Base-by-base conservation (phyloP, 2,888 invertebrate genomes). In the Coenonympha glycerion region DNA sequence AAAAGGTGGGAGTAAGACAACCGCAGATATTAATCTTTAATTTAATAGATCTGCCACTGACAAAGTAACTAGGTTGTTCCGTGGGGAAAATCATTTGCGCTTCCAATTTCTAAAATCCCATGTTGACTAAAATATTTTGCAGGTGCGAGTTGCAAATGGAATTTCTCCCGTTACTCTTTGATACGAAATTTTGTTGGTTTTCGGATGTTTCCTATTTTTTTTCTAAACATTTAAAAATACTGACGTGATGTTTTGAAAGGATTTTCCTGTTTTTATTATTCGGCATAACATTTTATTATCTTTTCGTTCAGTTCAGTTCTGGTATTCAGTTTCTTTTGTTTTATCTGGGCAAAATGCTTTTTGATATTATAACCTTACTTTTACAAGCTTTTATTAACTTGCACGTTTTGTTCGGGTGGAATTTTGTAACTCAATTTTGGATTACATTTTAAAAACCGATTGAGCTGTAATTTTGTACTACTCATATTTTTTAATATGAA, bases 121-220 rank as follows among this genome's bases (percentile, higher is more conserved):
- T 46, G 41, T 48, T 46, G 47, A 18, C 41, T 42, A 24, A 46
- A 55, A 52, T 49, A 50, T 57, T 55, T 55, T 47, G 47, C 50
- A 50, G 31, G 34, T 46, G 39, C 41, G 19, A 41, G 40, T 37
- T 45, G 36, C 50, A 42, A 48, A 52, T 52, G 39, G 48, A 47
- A 48, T 62, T 61, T 31, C 51, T 51, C 34, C 30, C 21, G 41
- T 18, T 41, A 40, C 40, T 51, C 24, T 47, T 42, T 53, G 44
- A 51, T 44, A 55, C 28, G 21, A 49, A 53, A 49, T 44, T 39
- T 33, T 39, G 48, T 40, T 37, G 42, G 44, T 13, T 33, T 21
- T 21, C 30, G 30, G 30, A 13, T 39, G 16, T 44, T 47, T 22
- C 13, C 24, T 37, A 16, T 47, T 19, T 40, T 52, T 22, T 39